A percentile compares a stretch with the other conserved stretches of the same genome.
These are phyloP conservation scores for Aphelenchoides bicaudatus DNA, from an alignment of 2,888 invertebrate species.

Conservation along the genomic window DNA sequence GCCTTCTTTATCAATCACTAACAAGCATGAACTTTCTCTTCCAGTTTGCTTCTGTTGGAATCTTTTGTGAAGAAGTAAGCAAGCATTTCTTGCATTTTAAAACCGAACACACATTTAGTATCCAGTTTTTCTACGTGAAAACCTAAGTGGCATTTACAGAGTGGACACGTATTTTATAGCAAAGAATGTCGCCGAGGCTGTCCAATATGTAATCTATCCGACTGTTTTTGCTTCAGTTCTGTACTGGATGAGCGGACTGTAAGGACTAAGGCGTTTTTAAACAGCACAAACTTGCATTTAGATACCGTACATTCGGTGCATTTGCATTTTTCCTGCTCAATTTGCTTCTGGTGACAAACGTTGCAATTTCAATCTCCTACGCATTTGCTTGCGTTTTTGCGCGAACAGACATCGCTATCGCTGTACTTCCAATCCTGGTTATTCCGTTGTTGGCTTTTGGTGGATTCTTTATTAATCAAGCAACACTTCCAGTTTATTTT, in stretches of 20 bases:
- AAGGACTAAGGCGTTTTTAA: no score
- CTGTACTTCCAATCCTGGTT: slow-evolving; percentile 83
- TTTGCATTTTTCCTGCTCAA: slow-evolving; percentile 68
- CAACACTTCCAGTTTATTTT: slow-evolving; percentile 63
- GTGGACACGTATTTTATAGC: slow-evolving; percentile 83
- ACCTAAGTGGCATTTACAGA: slow-evolving; percentile 83
- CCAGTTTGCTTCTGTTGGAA: slow-evolving; percentile 71
- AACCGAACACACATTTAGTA: no score
- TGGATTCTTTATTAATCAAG: slow-evolving; percentile 86
- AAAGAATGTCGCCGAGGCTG: slow-evolving; percentile 77
- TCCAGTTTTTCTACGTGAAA: slow-evolving; percentile 82
- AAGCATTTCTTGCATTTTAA: slow-evolving; percentile 1
- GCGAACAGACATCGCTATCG: slow-evolving; percentile 74
- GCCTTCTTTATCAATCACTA: slow-evolving; percentile 74
- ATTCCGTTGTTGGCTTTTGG: slow-evolving; percentile 91
- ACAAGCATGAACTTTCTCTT: slow-evolving; percentile 94
- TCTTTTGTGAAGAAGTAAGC: not conserved
- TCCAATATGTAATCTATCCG: slow-evolving; percentile 79
- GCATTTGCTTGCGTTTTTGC: slow-evolving; percentile 78
- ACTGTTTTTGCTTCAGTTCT: slow-evolving; percentile 76
- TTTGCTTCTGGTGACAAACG: slow-evolving; percentile 48
- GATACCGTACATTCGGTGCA: slow-evolving; percentile 37
- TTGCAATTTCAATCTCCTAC: slow-evolving; percentile 68
- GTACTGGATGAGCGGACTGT: slow-evolving; percentile 81
- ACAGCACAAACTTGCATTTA: no score